Conservation (phyloP, 2,797 vertebrate genomes). For the Helicolenus hilgendorfi region DNA sequence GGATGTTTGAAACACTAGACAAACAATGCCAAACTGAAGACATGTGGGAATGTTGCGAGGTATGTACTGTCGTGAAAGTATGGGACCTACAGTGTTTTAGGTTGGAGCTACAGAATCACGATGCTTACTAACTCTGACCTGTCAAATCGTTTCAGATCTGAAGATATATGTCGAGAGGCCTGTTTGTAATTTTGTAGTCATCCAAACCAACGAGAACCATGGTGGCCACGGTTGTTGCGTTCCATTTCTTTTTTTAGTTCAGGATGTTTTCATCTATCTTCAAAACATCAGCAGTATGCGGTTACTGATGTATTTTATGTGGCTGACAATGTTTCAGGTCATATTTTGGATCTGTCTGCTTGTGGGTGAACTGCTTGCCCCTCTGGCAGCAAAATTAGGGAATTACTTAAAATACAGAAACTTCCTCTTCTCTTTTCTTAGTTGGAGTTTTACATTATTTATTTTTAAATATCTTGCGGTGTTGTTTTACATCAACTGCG, state of each 20-base stretch:
- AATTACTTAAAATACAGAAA: conserved; percentile 46
- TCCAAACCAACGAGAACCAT: conserved; percentile 19
- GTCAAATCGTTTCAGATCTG: conserved; percentile 27
- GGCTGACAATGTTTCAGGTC: conserved; percentile 61
- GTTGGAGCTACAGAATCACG: conserved; percentile 52
- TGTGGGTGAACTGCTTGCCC: conserved; percentile 28
- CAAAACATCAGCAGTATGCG: conserved; percentile 1
- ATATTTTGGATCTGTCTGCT: conserved; percentile 53
- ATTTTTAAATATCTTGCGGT: conserved; percentile 71
- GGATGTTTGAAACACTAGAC: conserved; percentile 80
- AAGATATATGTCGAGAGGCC: not conserved
- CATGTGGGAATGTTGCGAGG: conserved; percentile 79
- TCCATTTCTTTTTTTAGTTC: conserved; percentile 1
- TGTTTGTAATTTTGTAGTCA: conserved; percentile 41
- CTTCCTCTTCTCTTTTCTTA: conserved; percentile 23
- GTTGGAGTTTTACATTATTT: conserved; percentile 80
- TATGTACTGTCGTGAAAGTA: conserved; percentile 63
- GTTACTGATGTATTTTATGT: conserved; percentile 32
- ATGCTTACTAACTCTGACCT: conserved; percentile 39
- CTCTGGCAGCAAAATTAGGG: conserved; percentile 34
- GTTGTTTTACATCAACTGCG: conserved; percentile 52
- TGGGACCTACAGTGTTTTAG: conserved; percentile 50
- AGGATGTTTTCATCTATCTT: not conserved
- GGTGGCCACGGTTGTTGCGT: conserved; percentile 27
- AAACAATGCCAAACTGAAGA: conserved; percentile 52